Percentiles rank a stretch among this genome's conserved stretches.
Evolutionary conservation across 2,797 vertebrate genomes (phyloP).

Genomic region (Platalea minor): DNA sequence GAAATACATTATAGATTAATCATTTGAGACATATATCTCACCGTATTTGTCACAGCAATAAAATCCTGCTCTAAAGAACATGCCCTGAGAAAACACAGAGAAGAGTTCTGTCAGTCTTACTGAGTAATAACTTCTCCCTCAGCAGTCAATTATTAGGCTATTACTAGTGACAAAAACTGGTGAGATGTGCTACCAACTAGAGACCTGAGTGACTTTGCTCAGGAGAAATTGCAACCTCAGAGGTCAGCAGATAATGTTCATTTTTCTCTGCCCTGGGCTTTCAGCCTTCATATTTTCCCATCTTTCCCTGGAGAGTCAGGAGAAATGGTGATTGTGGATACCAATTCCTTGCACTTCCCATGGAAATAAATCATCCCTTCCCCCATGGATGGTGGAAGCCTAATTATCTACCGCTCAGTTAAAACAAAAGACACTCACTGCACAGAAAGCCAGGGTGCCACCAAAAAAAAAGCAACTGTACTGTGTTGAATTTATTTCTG

Average conservation of each 20-base stretch:
- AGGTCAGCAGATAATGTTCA: constrained; percentile 6
- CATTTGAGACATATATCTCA: background rate
- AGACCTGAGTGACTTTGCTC: background rate
- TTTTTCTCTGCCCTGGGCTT: background rate
- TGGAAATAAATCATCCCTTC: background rate
- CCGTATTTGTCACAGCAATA: constrained; percentile 1
- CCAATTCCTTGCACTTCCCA: background rate
- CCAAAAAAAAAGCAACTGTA: background rate
- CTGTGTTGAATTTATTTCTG: background rate
- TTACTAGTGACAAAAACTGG: constrained; percentile 13
- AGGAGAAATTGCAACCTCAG: background rate
- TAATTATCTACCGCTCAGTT: background rate
- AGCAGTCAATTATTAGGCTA: constrained; percentile 40
- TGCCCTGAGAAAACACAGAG: background rate
- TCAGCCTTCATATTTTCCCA: background rate
- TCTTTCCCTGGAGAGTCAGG: background rate
- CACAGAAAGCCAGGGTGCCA: background rate
- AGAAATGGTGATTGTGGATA: background rate
- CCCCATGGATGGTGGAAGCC: background rate
- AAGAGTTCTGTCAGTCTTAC: background rate
- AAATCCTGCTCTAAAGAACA: constrained; percentile 8
- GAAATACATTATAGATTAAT: background rate
- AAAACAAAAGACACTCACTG: background rate
- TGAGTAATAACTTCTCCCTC: constrained; percentile 34
- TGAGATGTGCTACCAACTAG: background rate